phyloP scores from a whole-genome alignment of 2,797 vertebrate genomes.

The Menidia menidia region DNA sequence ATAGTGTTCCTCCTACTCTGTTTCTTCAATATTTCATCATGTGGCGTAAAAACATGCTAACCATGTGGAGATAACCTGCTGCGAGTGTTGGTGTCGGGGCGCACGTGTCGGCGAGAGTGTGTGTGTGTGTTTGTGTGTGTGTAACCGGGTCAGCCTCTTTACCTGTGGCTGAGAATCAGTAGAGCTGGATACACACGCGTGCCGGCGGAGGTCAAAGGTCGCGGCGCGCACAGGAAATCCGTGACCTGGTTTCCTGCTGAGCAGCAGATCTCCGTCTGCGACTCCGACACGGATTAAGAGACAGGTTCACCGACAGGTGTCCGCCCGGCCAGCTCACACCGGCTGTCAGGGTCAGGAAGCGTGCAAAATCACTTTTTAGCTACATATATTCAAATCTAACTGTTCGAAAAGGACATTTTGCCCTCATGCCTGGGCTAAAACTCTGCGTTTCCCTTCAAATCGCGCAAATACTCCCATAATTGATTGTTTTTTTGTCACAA shows the following conservation, averaged over 20 bases:
- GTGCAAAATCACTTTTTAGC: neutral
- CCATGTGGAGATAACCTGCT: constrained; percentile 74
- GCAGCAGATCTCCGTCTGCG: constrained; percentile 37
- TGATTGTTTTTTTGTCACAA: neutral
- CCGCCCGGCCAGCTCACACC: neutral
- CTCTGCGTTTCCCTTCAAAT: neutral
- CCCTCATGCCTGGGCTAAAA: neutral
- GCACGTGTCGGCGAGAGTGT: constrained; percentile 22
- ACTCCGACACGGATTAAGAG: constrained; percentile 41
- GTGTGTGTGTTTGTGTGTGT: constrained; percentile 24
- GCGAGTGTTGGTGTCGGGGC: constrained; percentile 29
- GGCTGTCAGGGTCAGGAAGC: neutral
- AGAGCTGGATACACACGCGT: constrained; percentile 10
- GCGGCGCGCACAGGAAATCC: constrained; percentile 33
- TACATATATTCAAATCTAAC: neutral
- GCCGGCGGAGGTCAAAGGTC: constrained; percentile 25
- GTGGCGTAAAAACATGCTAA: constrained; percentile 71
- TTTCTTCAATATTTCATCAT: constrained; percentile 83
- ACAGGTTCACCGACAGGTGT: constrained; percentile 1
- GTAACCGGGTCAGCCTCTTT: constrained; percentile 56
- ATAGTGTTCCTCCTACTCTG: constrained; percentile 48
- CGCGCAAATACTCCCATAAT: neutral
- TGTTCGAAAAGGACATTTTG: neutral
- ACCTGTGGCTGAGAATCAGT: constrained; percentile 47
- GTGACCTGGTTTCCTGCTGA: constrained; percentile 49